Evolutionary conservation across 2,888 invertebrate genomes (phyloP), one percentile per base, ranked within the genome.

Genomic region (Adela reaumurella): DNA sequence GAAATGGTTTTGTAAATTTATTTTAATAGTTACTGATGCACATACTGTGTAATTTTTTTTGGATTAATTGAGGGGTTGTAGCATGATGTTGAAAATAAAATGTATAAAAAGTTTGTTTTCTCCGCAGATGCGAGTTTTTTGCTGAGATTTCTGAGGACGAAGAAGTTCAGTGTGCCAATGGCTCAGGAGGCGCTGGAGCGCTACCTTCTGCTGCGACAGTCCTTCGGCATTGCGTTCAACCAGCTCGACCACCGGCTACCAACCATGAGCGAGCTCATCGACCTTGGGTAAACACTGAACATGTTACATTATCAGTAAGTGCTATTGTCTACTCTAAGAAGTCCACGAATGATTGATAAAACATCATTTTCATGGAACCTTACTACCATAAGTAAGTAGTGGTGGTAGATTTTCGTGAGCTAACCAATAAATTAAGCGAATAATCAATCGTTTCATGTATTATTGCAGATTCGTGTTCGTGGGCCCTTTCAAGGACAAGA

Each of bases 81-180:
- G n/a, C n/a, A n/a, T n/a, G n/a, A n/a, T n/a, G n/a, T n/a, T n/a
- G n/a, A n/a, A n/a, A n/a, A n/a, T n/a, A n/a, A n/a, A n/a, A n/a
- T n/a, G n/a, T n/a, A n/a, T n/a, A 24, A 47, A 17, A 45, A 29
- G 20, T 19, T 42, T 8, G 52, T 41, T 57, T 67, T 28, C 67
- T n/a, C n/a, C n/a, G n/a, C n/a, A 90, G 90, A 90, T 70, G 69
- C 83, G 1, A 82, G 68, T 58, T 91, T 87, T 65, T 70, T 92
- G 44, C 74, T 92, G 47, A 82, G 89, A 52, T 92, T 90, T 64
- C 77, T 92, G 47, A 83, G 92, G n/a, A 83, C 85, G 52, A 90
- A 91, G 68, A 92, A 90, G 63, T 92, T 87, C 71, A 88, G 88
- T 62, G 86, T 92, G 0, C 86, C 87, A 2, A 87, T 88, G 81